A percentile compares a stretch with the other conserved stretches of the same genome.
phyloP scores from a whole-genome alignment of 1,140 invertebrate genomes.

The Colletes latitarsis region DNA sequence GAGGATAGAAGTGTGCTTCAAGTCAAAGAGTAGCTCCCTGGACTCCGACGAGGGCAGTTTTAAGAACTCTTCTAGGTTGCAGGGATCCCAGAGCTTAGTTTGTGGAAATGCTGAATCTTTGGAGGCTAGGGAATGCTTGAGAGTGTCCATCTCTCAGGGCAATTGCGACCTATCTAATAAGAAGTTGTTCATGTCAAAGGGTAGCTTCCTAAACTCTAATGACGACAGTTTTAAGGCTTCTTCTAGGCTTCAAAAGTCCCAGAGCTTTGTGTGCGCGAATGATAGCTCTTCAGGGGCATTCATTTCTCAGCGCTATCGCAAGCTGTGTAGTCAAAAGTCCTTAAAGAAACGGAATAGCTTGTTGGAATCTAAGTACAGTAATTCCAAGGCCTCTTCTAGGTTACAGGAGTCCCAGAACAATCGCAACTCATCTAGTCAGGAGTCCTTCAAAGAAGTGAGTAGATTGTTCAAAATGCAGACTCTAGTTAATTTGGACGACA shows the following conservation, averaged over 20 bases:
- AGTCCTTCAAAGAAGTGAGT: background rate
- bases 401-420: background rate
- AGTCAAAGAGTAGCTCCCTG: background rate
- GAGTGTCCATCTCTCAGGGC: background rate
- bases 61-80: slow-evolving; percentile 19
- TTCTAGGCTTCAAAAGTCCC: slow-evolving; percentile 58
- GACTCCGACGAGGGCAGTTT: background rate
- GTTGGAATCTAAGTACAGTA: no score
- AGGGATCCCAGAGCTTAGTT: slow-evolving; percentile 49
- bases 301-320: background rate
- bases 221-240: background rate
- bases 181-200: background rate
- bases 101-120: no score
- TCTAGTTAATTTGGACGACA: slow-evolving; percentile 16
- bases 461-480: slow-evolving; percentile 44
- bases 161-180: background rate
- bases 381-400: no score
- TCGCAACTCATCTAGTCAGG: background rate
- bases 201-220: background rate
- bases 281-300: background rate
- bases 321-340: background rate
- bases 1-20: slow-evolving; percentile 5
- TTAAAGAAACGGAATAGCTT: background rate
- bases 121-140: background rate
- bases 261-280: background rate